Percentiles rank a stretch among this genome's conserved stretches.
phyloP scores from a whole-genome alignment of 2,797 vertebrate species.

The Threskiornis aethiopicus region DNA sequence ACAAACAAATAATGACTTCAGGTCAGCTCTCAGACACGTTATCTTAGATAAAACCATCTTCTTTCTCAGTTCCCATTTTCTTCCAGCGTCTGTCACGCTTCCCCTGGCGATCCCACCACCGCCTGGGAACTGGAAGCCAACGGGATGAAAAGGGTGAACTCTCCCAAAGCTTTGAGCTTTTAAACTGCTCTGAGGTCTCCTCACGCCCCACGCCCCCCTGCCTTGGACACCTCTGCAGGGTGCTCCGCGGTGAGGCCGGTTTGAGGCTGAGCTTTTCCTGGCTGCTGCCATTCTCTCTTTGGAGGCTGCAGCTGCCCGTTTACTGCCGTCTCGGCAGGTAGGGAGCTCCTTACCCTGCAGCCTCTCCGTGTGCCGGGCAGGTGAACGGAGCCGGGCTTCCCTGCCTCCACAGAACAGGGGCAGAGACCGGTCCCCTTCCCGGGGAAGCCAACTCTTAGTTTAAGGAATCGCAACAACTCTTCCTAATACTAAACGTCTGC shows the following conservation, averaged over 20 bases:
- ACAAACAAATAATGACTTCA: not conserved
- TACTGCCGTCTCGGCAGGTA: not conserved
- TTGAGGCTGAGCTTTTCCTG: not conserved
- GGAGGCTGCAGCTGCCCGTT: not conserved
- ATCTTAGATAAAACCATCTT: not conserved
- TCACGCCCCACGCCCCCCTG: not conserved
- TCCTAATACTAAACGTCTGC: not conserved
- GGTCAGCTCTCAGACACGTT: not conserved
- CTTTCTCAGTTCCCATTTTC: not conserved
- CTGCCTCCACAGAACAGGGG: not conserved
- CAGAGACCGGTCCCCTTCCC: not conserved
- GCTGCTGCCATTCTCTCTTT: not conserved
- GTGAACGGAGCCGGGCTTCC: not conserved
- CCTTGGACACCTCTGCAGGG: not conserved
- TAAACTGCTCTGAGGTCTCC: not conserved
- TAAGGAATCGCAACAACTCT: not conserved
- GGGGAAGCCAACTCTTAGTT: not conserved
- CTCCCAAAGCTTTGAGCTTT: not conserved
- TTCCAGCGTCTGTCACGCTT: not conserved
- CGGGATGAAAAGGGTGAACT: not conserved
- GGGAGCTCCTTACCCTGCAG: not conserved
- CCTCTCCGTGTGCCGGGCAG: fast-evolving
- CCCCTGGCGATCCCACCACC: not conserved
- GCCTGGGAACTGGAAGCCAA: not conserved
- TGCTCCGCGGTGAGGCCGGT: not conserved